phyloP scores from a whole-genome alignment of 2,113 vertebrate species.

The Chaetorhynchus papuensis region DNA sequence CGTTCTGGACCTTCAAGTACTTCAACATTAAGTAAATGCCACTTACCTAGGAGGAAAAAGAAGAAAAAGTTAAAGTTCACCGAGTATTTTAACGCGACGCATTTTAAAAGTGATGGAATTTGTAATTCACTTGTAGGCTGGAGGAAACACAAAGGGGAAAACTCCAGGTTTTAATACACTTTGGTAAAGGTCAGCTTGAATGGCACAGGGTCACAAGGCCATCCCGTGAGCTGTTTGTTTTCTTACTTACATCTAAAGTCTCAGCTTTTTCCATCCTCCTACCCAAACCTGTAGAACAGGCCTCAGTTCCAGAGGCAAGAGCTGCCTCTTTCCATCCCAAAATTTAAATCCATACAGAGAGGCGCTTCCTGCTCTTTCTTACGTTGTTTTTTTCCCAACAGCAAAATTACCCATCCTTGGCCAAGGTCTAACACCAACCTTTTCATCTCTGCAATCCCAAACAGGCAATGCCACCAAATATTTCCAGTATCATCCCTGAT shows the following conservation, averaged over 20 bases:
- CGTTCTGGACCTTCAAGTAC: constrained; percentile 5
- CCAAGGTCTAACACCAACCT: neutral
- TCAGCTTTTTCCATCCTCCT: neutral
- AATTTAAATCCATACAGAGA: neutral
- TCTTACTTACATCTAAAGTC: neutral
- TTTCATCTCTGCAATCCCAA: neutral
- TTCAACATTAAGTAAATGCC: constrained; percentile 64
- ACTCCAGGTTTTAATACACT: constrained; percentile 16
- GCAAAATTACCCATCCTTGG: neutral
- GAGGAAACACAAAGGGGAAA: neutral
- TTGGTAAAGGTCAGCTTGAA: constrained; percentile 50
- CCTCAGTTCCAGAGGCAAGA: neutral
- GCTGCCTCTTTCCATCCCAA: neutral
- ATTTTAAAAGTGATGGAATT: constrained; percentile 1
- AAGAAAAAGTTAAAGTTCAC: constrained; percentile 32
- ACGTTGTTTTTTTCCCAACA: neutral
- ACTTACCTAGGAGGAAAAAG: constrained; percentile 70
- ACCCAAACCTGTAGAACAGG: neutral
- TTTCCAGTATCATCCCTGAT: neutral
- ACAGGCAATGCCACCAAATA: neutral
- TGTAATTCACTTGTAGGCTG: constrained; percentile 8
- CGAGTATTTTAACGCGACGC: neutral
- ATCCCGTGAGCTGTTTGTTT: neutral
- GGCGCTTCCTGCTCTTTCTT: neutral
- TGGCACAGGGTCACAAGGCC: neutral